Evolutionary conservation across 1,140 invertebrate genomes (phyloP).

Genomic region (Akabosia matsudoensis): DNA sequence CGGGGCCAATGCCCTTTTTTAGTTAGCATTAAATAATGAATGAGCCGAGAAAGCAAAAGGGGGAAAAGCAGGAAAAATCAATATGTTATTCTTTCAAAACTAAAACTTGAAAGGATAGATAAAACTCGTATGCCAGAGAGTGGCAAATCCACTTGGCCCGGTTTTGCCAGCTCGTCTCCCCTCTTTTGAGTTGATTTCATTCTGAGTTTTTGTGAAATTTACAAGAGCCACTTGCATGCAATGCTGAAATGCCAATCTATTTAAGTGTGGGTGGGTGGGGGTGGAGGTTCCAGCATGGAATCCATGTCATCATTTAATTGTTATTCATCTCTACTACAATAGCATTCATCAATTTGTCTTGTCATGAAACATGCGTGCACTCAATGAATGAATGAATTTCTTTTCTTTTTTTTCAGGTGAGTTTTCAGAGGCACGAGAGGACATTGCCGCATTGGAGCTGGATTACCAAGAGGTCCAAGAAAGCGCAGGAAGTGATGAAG

Average conservation of each 20-base stretch:
- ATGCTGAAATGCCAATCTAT: too few relatives aligned
- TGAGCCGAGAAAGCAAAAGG: neutral
- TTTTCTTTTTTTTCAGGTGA: conserved; percentile 52
- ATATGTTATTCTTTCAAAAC: neutral
- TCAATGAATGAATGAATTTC: neutral
- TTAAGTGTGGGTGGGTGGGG: too few relatives aligned
- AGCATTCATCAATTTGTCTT: too few relatives aligned
- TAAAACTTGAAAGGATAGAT: neutral
- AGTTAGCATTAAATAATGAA: neutral
- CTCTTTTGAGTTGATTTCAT: too few relatives aligned
- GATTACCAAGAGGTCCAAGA: conserved; percentile 56
- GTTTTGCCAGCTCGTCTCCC: too few relatives aligned
- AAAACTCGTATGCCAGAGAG: neutral
- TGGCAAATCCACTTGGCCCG: neutral
- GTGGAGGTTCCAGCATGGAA: too few relatives aligned
- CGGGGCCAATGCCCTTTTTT: neutral
- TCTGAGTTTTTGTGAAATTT: too few relatives aligned
- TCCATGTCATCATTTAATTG: too few relatives aligned
- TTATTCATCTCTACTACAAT: too few relatives aligned
- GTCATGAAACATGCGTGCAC: neutral
- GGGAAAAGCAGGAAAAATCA: conserved; percentile 1
- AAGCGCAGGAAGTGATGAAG: conserved; percentile 39
- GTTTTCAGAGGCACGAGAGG: conserved; percentile 59
- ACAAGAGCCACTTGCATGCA: too few relatives aligned
- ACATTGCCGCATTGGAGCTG: conserved; percentile 56